A percentile compares a stretch with the other conserved stretches of the same genome.
Conservation (phyloP, 2,113 vertebrate genomes). For the Vidua macroura region DNA sequence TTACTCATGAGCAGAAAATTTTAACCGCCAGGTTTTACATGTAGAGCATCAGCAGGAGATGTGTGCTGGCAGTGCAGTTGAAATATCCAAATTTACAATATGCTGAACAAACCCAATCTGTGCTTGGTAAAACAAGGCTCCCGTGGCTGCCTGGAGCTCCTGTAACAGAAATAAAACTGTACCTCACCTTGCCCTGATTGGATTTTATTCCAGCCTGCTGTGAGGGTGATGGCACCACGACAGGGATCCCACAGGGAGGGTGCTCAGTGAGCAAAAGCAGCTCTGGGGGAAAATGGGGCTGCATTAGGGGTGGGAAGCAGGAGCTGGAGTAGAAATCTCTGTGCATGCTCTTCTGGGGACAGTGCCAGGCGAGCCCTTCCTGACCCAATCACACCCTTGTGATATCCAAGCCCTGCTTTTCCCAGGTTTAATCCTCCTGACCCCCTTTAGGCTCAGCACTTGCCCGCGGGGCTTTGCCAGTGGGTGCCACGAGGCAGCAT, state of each 20-base stretch:
- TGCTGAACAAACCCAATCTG: background rate
- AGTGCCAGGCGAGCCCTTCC: background rate
- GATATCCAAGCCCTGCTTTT: background rate
- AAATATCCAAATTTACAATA: background rate
- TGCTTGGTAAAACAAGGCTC: background rate
- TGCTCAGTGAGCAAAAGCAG: background rate
- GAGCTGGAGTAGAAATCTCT: background rate
- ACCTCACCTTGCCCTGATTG: background rate
- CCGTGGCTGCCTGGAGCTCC: background rate
- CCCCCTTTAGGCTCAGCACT: background rate
- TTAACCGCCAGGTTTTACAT: background rate
- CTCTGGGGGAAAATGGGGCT: background rate
- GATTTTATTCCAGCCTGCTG: background rate
- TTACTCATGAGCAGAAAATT: background rate
- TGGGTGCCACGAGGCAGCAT: fast-evolving
- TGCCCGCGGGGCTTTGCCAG: background rate
- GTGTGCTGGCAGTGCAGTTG: background rate
- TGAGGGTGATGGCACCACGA: background rate
- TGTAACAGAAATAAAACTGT: background rate
- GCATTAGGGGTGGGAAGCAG: fast-evolving
- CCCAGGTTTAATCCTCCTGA: background rate
- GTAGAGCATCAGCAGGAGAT: background rate
- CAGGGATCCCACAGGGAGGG: background rate
- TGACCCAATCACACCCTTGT: background rate
- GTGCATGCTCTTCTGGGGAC: background rate